Percentiles rank a stretch among this genome's conserved stretches.
Conservation (phyloP, 1,140 invertebrate genomes). For the Doryteuthis pealeii region DNA sequence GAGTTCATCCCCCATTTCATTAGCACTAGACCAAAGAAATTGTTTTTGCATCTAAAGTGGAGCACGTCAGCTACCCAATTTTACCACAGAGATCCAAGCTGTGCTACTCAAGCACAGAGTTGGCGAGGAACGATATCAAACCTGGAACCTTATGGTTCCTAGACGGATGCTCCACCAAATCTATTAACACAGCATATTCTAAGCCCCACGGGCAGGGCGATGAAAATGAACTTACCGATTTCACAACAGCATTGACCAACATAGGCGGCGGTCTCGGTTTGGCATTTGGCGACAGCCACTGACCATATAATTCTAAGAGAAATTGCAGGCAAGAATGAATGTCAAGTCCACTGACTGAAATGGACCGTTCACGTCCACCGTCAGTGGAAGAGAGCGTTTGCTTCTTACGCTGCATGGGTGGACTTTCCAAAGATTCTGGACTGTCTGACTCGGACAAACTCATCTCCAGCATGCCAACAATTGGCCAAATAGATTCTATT, state of each 20-base stretch:
- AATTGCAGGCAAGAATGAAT: slow-evolving; percentile 85
- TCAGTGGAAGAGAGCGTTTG: slow-evolving; percentile 9
- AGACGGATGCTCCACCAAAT: no score
- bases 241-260: slow-evolving; percentile 70
- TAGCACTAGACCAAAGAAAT: no score
- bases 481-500: slow-evolving; percentile 56
- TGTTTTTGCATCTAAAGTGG: no score
- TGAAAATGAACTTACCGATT: slow-evolving; percentile 67
- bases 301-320: slow-evolving; percentile 77
- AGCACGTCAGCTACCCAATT: no score
- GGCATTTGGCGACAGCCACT: slow-evolving; percentile 69
- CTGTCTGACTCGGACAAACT: slow-evolving; percentile 46
- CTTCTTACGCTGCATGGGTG: slow-evolving; percentile 14
- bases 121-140: no score
- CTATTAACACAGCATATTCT: no score
- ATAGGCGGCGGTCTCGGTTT: slow-evolving; percentile 64
- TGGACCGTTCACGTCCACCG: slow-evolving; percentile 10
- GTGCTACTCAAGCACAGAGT: no score
- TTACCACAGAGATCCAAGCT: no score
- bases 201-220: no score
- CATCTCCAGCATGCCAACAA: slow-evolving; percentile 49
- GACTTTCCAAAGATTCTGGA: slow-evolving; percentile 49
- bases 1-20: no score
- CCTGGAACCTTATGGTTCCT: no score
- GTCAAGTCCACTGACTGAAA: slow-evolving; percentile 68